Evolutionary conservation across 1,140 invertebrate species (phyloP).

Genomic region (Drosophila sturtevanti): DNA sequence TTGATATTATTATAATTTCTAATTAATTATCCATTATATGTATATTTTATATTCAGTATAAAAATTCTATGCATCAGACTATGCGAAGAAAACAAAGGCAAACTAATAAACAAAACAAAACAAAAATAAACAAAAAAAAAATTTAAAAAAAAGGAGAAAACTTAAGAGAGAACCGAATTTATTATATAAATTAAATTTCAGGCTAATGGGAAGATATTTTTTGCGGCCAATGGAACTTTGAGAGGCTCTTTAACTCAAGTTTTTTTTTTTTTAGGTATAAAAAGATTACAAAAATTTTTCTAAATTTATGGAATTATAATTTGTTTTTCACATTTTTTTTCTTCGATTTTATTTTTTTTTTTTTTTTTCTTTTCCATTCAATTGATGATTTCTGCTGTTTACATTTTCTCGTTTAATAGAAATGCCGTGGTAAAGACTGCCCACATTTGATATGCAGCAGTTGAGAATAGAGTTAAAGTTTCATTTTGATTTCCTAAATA

Average conservation of each 20-base stretch:
- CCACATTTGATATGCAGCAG: slow-evolving; percentile 63
- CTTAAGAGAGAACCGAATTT: slow-evolving; percentile 31
- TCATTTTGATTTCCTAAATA: slow-evolving; percentile 45
- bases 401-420: slow-evolving; percentile 24
- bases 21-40: slow-evolving; percentile 58
- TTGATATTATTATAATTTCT: slow-evolving; percentile 60
- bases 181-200: slow-evolving; percentile 58
- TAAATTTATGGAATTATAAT: slow-evolving; percentile 65
- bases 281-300: slow-evolving; percentile 54
- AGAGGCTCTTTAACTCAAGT: slow-evolving; percentile 26
- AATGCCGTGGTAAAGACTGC: slow-evolving; percentile 49
- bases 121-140: slow-evolving; percentile 53
- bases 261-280: slow-evolving; percentile 10
- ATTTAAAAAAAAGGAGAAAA: slow-evolving; percentile 28
- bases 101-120: slow-evolving; percentile 46
- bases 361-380: slow-evolving; percentile 20
- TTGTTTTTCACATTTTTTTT: slow-evolving; percentile 33
- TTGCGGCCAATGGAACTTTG: slow-evolving; percentile 39
- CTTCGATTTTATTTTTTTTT: slow-evolving; percentile 31
- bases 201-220: slow-evolving; percentile 45
- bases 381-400: slow-evolving; percentile 20
- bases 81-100: slow-evolving; percentile 21
- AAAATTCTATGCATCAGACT: slow-evolving; percentile 49
- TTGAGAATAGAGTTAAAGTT: slow-evolving; percentile 61
- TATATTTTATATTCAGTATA: slow-evolving; percentile 66